These are phyloP conservation scores for Sesia apiformis DNA, from an alignment of 2,888 invertebrate species.

Conservation along the genomic window DNA sequence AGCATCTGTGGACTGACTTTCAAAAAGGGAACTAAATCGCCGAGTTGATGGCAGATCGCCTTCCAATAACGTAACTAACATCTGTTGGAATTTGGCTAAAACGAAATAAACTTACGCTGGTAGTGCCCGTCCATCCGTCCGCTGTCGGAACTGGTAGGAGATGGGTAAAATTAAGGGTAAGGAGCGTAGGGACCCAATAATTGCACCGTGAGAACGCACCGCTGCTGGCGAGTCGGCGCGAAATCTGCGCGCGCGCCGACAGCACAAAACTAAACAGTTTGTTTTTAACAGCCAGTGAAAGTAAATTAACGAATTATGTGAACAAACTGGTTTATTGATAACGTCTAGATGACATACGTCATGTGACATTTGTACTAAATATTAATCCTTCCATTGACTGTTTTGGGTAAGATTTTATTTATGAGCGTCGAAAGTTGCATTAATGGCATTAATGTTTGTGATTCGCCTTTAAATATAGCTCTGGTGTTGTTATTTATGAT, in stretches of 20 bases:
- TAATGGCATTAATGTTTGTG: neutral
- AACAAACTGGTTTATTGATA: neutral
- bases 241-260: slow-evolving; percentile 13
- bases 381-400: too few relatives aligned
- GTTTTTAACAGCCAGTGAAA: neutral
- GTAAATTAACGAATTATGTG: neutral
- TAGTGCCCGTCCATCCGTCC: neutral
- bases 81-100: neutral
- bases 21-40: too few relatives aligned
- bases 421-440: neutral
- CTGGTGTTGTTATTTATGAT: too few relatives aligned
- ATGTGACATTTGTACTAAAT: neutral
- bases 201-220: slow-evolving; percentile 60
- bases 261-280: slow-evolving; percentile 11
- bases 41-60: too few relatives aligned
- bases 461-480: too few relatives aligned
- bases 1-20: too few relatives aligned
- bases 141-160: slow-evolving; percentile 31
- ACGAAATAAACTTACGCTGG: slow-evolving; percentile 14
- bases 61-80: neutral
- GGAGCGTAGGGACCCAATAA: slow-evolving; percentile 63
- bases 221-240: slow-evolving; percentile 11
- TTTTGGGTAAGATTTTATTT: neutral
- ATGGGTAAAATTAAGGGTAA: slow-evolving; percentile 57
- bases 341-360: too few relatives aligned